Conservation (phyloP, 2,888 invertebrate genomes). For the Calameuta idolon region DNA sequence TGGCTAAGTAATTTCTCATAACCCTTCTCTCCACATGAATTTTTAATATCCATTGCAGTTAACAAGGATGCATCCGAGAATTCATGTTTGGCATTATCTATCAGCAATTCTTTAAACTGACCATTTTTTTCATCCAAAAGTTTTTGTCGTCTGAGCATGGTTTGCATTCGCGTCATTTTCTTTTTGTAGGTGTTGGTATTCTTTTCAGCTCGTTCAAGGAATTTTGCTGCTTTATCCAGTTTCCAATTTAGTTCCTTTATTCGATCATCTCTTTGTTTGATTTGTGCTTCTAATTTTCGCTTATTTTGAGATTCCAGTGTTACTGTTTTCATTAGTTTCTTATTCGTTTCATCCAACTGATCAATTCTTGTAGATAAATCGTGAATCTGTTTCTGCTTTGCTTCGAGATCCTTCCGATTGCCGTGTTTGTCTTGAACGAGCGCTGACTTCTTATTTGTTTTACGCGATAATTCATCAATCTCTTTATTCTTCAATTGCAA, state of each 20-base stretch:
- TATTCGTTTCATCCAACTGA: slow-evolving; percentile 52
- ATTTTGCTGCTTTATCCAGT: slow-evolving; percentile 58
- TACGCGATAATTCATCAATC: slow-evolving; percentile 29
- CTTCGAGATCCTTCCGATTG: neutral
- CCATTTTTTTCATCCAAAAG: slow-evolving; percentile 45
- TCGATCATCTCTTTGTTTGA: slow-evolving; percentile 54
- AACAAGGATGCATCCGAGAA: slow-evolving; percentile 45
- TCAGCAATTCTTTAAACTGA: slow-evolving; percentile 42
- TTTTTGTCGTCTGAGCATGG: slow-evolving; percentile 48
- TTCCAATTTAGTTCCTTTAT: slow-evolving; percentile 63
- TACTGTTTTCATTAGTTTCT: slow-evolving; percentile 52
- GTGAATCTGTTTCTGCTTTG: slow-evolving; percentile 40
- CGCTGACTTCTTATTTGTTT: slow-evolving; percentile 26
- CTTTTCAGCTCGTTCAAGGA: slow-evolving; percentile 58
- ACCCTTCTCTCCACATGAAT: slow-evolving; percentile 45
- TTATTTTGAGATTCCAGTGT: slow-evolving; percentile 49
- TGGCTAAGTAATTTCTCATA: slow-evolving; percentile 48
- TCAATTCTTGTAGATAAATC: slow-evolving; percentile 49
- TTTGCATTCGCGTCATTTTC: slow-evolving; percentile 57
- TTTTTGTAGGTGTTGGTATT: slow-evolving; percentile 56
- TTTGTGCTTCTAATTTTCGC: slow-evolving; percentile 48
- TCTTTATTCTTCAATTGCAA: slow-evolving; percentile 39
- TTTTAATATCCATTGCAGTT: slow-evolving; percentile 47
- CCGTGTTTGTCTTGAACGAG: neutral
- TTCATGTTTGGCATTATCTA: slow-evolving; percentile 37